These are phyloP conservation scores for Tetramorium alpestre DNA, from an alignment of 1,140 invertebrate genomes.

Conservation along the genomic window DNA sequence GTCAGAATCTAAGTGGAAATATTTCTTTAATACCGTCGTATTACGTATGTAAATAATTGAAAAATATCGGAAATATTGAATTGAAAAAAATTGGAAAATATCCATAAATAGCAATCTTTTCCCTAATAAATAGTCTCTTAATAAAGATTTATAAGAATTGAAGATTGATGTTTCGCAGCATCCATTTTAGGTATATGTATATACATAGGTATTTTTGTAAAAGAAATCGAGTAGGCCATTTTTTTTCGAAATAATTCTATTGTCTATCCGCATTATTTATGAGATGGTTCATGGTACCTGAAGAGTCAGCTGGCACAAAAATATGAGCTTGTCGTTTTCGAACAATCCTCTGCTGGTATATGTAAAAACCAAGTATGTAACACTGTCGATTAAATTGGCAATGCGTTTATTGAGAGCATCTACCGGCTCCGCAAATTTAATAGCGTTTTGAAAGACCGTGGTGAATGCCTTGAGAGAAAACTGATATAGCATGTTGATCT, in stretches of 20 bases:
- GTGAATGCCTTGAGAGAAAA: constrained; percentile 98
- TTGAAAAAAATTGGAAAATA: neutral
- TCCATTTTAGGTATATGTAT: neutral
- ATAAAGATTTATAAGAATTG: neutral
- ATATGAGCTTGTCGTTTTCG: constrained; percentile 97
- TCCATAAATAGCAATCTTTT: neutral
- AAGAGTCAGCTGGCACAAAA: constrained; percentile 95
- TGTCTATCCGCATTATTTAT: neutral
- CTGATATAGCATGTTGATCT: constrained; percentile 98
- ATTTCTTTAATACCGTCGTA: neutral
- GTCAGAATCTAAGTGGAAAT: constrained; percentile 88
- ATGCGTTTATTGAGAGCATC: constrained; percentile 92
- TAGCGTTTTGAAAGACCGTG: constrained; percentile 96
- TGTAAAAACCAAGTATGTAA: constrained; percentile 94
- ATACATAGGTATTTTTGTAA: neutral
- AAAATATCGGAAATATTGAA: neutral
- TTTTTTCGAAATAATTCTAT: no score
- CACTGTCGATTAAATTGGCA: constrained; percentile 93
- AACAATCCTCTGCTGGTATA: constrained; percentile 97
- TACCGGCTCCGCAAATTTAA: constrained; percentile 89
- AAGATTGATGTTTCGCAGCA: neutral
- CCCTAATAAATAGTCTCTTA: neutral
- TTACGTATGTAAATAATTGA: neutral
- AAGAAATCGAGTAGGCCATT: neutral
- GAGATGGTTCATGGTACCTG: constrained; percentile 86